Percentiles rank a stretch among this genome's conserved stretches.
Evolutionary conservation across 2,888 invertebrate genomes (phyloP).

Genomic region (Morpho helenor): DNA sequence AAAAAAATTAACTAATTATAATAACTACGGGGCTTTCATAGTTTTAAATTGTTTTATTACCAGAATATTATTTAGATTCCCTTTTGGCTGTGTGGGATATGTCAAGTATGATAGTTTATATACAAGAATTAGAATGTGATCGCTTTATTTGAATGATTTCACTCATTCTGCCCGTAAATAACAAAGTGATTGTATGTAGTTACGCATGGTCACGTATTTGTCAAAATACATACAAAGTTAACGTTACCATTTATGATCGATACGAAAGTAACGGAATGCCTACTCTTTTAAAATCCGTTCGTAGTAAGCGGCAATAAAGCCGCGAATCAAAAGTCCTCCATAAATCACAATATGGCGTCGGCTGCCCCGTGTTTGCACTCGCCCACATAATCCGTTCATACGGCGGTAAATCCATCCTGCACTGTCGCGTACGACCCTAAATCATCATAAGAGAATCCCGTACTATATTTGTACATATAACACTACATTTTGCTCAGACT

Average conservation of each 20-base stretch:
- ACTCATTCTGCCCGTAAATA: too few relatives aligned
- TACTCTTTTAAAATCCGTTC: constrained; percentile 41
- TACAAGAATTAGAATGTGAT: too few relatives aligned
- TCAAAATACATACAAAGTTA: too few relatives aligned
- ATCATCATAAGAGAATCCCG: constrained; percentile 78
- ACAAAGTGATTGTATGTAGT: too few relatives aligned
- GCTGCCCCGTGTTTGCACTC: constrained; percentile 76
- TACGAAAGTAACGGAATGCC: not conserved
- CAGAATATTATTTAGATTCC: too few relatives aligned
- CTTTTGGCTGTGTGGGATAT: too few relatives aligned
- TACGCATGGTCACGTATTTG: too few relatives aligned
- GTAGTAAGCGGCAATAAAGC: constrained; percentile 63
- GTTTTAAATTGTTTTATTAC: too few relatives aligned
- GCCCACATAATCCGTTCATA: constrained; percentile 79
- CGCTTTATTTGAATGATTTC: too few relatives aligned
- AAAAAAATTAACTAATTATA: too few relatives aligned
- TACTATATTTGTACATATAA: constrained; percentile 36
- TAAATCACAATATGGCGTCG: constrained; percentile 76
- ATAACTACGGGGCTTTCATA: too few relatives aligned
- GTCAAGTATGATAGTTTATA: too few relatives aligned
- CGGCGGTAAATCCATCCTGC: constrained; percentile 76
- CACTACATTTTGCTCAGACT: constrained; percentile 40
- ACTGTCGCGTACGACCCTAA: constrained; percentile 70
- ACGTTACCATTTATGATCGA: not conserved
- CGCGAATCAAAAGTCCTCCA: constrained; percentile 73